phyloP scores from a whole-genome alignment of 2,888 invertebrate species.

The Chrysodeixis includens region DNA sequence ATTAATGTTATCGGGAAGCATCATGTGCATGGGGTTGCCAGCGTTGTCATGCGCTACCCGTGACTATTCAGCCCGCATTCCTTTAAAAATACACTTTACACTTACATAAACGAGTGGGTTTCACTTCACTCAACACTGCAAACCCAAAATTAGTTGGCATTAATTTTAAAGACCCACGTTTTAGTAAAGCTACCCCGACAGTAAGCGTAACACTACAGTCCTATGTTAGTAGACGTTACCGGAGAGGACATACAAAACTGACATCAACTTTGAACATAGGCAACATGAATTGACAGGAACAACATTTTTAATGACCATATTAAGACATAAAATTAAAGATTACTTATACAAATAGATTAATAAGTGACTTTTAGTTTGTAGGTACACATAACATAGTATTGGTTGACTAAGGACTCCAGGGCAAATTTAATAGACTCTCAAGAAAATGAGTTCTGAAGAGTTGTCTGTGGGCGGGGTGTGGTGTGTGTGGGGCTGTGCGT shows the following conservation, averaged over 20 bases:
- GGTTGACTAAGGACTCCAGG: constrained; percentile 38
- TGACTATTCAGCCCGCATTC: constrained; percentile 85
- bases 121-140: constrained; percentile 88
- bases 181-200: constrained; percentile 74
- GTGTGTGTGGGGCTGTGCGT: background rate
- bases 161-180: constrained; percentile 73
- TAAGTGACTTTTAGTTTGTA: constrained; percentile 17
- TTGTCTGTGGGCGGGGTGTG: background rate
- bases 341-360: constrained; percentile 27
- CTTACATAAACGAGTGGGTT: constrained; percentile 84
- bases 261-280: constrained; percentile 36
- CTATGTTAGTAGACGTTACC: constrained; percentile 68
- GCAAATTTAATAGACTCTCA: too few species aligned
- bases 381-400: constrained; percentile 24
- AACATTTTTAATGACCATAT: constrained; percentile 15
- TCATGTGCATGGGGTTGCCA: constrained; percentile 83
- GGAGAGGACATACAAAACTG: constrained; percentile 35
- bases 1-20: constrained; percentile 75
- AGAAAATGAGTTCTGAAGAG: background rate
- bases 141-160: constrained; percentile 87
- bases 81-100: constrained; percentile 80
- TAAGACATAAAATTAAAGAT: constrained; percentile 24
- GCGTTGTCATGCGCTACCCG: constrained; percentile 87
- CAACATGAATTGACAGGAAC: constrained; percentile 30
- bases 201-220: constrained; percentile 66